These are phyloP conservation scores for Sitta europaea DNA, from an alignment of 2,113 vertebrate genomes.

Conservation along the genomic window DNA sequence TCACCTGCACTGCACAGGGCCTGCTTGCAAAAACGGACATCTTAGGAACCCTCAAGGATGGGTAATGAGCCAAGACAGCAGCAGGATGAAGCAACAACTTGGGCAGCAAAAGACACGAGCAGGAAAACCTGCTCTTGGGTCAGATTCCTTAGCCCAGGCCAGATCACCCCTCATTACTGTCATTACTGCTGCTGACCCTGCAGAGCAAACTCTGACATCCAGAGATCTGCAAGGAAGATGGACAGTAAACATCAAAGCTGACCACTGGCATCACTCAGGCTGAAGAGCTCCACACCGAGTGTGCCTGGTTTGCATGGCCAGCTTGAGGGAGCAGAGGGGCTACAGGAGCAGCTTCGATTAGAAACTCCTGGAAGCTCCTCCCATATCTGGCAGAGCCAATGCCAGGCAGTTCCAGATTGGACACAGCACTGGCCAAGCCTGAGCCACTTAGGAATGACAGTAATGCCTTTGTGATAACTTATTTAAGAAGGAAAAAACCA, in stretches of 20 bases:
- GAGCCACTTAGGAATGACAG: neutral
- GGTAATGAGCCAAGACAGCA: neutral
- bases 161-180: neutral
- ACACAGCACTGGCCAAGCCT: neutral
- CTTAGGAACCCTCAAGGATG: neutral
- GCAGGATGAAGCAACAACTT: neutral
- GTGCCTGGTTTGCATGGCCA: neutral
- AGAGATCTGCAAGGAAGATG: neutral
- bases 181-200: neutral
- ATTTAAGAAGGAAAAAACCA: neutral
- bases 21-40: neutral
- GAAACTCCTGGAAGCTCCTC: neutral
- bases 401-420: neutral
- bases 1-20: neutral
- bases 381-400: neutral
- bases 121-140: neutral
- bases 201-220: neutral
- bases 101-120: neutral
- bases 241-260: neutral
- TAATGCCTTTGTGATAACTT: neutral
- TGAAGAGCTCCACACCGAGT: neutral
- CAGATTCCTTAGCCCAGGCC: neutral
- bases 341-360: neutral
- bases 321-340: neutral
- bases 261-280: neutral